These are phyloP conservation scores for Premnoplex brunnescens DNA, from an alignment of 2,797 vertebrate genomes.

Conservation along the genomic window DNA sequence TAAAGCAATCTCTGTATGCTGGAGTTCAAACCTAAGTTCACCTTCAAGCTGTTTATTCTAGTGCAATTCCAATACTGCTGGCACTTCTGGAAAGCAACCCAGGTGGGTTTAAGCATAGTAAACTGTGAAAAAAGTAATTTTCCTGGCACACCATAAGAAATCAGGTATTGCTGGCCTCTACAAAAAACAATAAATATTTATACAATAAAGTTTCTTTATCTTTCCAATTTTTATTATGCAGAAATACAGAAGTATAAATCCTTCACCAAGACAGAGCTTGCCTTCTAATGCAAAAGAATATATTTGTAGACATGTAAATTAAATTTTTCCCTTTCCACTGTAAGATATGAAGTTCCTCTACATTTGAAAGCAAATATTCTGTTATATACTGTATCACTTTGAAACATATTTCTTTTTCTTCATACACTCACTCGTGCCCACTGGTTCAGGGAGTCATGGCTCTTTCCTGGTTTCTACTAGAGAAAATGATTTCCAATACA, in stretches of 20 bases:
- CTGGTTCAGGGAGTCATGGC: background rate
- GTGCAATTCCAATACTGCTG: background rate
- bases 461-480: background rate
- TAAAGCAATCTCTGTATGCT: conserved; percentile 26
- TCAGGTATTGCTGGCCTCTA: background rate
- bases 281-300: background rate
- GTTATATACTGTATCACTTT: background rate
- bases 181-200: background rate
- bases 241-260: background rate
- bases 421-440: background rate
- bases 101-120: background rate
- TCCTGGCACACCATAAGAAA: background rate
- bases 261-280: background rate
- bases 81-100: conserved; percentile 10
- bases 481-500: background rate
- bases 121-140: conserved; percentile 1
- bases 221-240: background rate
- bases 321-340: background rate
- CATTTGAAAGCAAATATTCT: background rate
- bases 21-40: conserved; percentile 37
- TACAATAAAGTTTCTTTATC: background rate
- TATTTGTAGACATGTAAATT: background rate
- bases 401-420: background rate
- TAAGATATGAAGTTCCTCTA: background rate
- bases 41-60: conserved; percentile 34